Base-by-base conservation (phyloP, 2,113 vertebrate genomes). In the Paraplagusia blochii region DNA sequence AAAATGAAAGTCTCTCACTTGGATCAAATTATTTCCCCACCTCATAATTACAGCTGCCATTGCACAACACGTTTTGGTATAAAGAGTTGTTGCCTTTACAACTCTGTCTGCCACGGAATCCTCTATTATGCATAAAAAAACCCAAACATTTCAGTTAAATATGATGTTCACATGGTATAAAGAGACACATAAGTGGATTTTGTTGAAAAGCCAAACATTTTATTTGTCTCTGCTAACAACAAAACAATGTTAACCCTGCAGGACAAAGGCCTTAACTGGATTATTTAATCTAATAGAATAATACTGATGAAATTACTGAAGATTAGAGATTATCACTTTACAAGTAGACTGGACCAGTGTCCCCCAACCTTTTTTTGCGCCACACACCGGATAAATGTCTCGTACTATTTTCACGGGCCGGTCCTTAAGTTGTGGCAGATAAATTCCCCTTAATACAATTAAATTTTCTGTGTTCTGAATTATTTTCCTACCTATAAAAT, bases 91-190 rank as follows among this genome's bases (percentile, higher is more conserved):
- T 63, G 14, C 43, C 52, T 68, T 53, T 35, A 47, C 52, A 72
- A 53, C 48, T 54, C 44, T 60, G 46, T 22, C 34, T 33, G 36
- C 56, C 52, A 36, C 11, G 2, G 14, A 50, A 15, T n/a, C 33
- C 47, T 69, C 14, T 74, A 75, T 61, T 65, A 79, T 56, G 57
- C 61, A 59, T 47, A 77, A 68, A 43, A 1, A n/a, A n/a, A n/a
- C n/a, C n/a, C n/a, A n/a, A 53, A 2, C 56, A 40, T 48, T 48
- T 47, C 16, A 43, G 63, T 19, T 76, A 42, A 60, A 35, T 53
- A 60, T 58, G 45, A 63, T 8, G 34, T 17, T 17, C 56, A 54
- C 50, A 65, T 43, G 40, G n/a, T n/a, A n/a, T n/a, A n/a, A n/a
- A n/a, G n/a, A n/a, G n/a, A n/a, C n/a, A n/a, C n/a, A n/a, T n/a